These are phyloP conservation scores for Lordiphosa clarofinis DNA, from an alignment of 1,140 invertebrate genomes.

Conservation along the genomic window DNA sequence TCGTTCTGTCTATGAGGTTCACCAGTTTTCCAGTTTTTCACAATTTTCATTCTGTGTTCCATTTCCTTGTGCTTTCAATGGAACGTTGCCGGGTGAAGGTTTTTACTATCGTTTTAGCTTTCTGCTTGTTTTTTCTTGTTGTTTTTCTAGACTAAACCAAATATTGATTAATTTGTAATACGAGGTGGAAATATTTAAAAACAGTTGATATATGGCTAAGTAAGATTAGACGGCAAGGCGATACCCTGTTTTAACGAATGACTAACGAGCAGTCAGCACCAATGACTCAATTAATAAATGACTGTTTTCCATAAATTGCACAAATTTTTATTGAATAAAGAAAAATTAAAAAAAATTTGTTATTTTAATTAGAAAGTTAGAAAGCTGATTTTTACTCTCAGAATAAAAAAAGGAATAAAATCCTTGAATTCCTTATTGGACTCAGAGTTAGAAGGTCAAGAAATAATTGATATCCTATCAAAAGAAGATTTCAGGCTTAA, in stretches of 20 bases:
- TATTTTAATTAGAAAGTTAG: too few relatives aligned
- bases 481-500: too few relatives aligned
- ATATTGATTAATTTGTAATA: constrained; percentile 37
- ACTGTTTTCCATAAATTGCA: background rate
- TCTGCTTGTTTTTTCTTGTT: constrained; percentile 7
- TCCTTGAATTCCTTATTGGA: too few relatives aligned
- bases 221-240: background rate
- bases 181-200: background rate
- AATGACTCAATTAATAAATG: background rate
- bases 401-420: too few relatives aligned
- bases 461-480: too few relatives aligned
- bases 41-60: background rate
- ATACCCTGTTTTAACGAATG: background rate
- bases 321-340: too few relatives aligned
- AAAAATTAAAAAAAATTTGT: too few relatives aligned
- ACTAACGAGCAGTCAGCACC: background rate
- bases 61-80: constrained; percentile 16
- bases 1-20: constrained; percentile 1
- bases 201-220: background rate
- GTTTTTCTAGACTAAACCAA: constrained; percentile 15
- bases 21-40: constrained; percentile 3
- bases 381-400: too few relatives aligned
- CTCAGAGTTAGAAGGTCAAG: too few relatives aligned
- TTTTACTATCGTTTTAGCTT: constrained; percentile 17
- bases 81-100: constrained; percentile 15